Base-by-base conservation (phyloP, 2,888 invertebrate genomes). In the Alloplasta piceator region DNA sequence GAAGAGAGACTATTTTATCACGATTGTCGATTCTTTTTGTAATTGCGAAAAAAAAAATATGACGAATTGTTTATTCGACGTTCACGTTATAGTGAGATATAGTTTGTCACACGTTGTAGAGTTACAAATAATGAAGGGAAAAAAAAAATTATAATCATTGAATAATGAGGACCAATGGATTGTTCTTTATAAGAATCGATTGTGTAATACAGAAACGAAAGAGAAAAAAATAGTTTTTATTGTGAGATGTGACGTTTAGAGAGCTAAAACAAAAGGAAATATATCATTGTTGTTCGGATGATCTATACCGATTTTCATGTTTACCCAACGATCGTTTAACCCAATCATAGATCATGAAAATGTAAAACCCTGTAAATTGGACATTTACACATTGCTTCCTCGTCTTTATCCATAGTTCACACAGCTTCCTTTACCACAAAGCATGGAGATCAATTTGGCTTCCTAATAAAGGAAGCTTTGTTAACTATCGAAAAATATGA, bases 221-320 rank as follows among this genome's bases (percentile, higher is more conserved):
- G 16, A 63, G 16, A 46, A 16, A 41, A n/a, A 46, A 55, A 61
- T 71, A 64, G 46, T 26, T 73, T 60, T 46, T 38, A 55, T 64
- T 58, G 55, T 43, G 9, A 58, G 41, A 67, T 67, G 36, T 60
- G 46, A 14, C 75, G 9, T 16, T 61, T 52, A 48, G 41, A 46
- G 48, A 61, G 46, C 3, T 26, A 1, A 60, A 52, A 38, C 38
- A 78, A 58, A 63, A 26, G 26, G 26, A 26, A 10, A 72, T 73
- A 78, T 74, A 75, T 9, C 52, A 70, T 48, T 58, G 61, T 73
- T 80, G 14, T 67, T 78, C 48, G 48, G 61, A 76, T 48, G 61
- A 80, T 60, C 50, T 48, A 72, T 60, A n/a, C 10, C 43, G 50
- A 60, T 60, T 36, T 63, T 0, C 26, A 16, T 36, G 36, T 60